Percentiles rank a stretch among this genome's conserved stretches.
phyloP scores from a whole-genome alignment of 92 coral and sea anemone genomes.

The Phymanthus crucifer region DNA sequence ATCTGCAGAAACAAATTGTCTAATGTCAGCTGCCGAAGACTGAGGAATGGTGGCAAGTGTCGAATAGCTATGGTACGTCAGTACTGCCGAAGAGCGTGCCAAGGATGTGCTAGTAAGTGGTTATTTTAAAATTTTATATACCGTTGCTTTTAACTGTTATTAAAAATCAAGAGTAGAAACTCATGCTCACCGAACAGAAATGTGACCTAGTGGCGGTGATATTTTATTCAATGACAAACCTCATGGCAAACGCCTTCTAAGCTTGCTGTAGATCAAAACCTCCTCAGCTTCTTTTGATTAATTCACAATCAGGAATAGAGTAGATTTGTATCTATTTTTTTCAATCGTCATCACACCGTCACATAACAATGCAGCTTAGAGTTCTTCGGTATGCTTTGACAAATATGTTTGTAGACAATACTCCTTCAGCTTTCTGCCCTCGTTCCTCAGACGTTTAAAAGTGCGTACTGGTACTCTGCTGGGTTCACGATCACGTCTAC shows the following conservation, averaged over 20 bases:
- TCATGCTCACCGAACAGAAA: too few relatives aligned
- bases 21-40: background rate
- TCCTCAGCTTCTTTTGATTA: too few relatives aligned
- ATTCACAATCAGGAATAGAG: too few relatives aligned
- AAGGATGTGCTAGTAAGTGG: background rate
- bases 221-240: too few relatives aligned
- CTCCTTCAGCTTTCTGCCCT: conserved; percentile 54
- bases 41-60: background rate
- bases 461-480: too few relatives aligned
- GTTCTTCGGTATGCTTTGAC: conserved; percentile 40
- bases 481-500: conserved; percentile 48
- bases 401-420: conserved; percentile 43
- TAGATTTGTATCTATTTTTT: too few relatives aligned
- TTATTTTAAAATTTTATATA: background rate
- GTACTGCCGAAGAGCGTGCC: background rate
- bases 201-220: too few relatives aligned
- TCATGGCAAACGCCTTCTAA: too few relatives aligned
- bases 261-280: too few relatives aligned
- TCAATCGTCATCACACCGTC: background rate
- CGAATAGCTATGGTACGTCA: background rate
- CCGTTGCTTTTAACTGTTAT: too few relatives aligned
- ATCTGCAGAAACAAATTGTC: background rate
- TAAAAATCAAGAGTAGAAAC: too few relatives aligned
- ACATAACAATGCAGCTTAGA: conserved; percentile 40
- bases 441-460: conserved; percentile 47